Base-by-base conservation (phyloP, 2,888 invertebrate species). In the Entomobrya multifasciata region DNA sequence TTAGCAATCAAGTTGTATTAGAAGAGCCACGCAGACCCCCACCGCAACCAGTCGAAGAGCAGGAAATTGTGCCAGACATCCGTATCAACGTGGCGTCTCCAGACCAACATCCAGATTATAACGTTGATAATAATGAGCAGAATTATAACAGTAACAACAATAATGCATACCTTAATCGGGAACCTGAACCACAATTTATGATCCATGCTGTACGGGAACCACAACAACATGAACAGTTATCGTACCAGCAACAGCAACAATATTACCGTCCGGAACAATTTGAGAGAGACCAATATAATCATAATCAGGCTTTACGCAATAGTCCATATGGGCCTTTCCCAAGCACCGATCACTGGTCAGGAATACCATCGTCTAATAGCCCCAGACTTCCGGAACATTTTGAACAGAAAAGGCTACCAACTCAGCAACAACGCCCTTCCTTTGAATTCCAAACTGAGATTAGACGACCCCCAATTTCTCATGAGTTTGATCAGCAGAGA, bases 261-360 rank as follows among this genome's bases (percentile, higher is more conserved):
- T n/a, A n/a, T n/a, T 5, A 62, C 1, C 15, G 47, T 41, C 81
- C 81, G 36, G 55, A 76, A 17, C 52, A 55, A 3, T 22, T 30
- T n/a, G 41, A 47, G 22, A 8, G 4, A 36, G 36, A 36, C 36
- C 36, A 36, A 36, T 36, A 76, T 62, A 47, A 20, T 1, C 0
- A 41, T 6, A 8, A 62, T 0, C 36, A 13, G 15, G 86, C 67
- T 10, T 17, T 86, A 30, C 47, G 15, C 57, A 67, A 36, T 44
- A 86, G 81, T 65, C 80, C 76, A n/a, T 86, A 36, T 47, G 86
- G 86, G 13, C 65, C 86, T 1, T 86, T 86, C 77, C 86, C 86
- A 1, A 86, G 86, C 25, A 67, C 77, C 1, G 86, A 86, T 20
- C 81, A 86, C n/a, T 86, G 86, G 86, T 77, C 81, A 2, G 86